Evolutionary conservation across 2,113 vertebrate species (phyloP), one percentile per base, ranked within the genome.

Genomic region (Misgurnus anguillicaudatus): DNA sequence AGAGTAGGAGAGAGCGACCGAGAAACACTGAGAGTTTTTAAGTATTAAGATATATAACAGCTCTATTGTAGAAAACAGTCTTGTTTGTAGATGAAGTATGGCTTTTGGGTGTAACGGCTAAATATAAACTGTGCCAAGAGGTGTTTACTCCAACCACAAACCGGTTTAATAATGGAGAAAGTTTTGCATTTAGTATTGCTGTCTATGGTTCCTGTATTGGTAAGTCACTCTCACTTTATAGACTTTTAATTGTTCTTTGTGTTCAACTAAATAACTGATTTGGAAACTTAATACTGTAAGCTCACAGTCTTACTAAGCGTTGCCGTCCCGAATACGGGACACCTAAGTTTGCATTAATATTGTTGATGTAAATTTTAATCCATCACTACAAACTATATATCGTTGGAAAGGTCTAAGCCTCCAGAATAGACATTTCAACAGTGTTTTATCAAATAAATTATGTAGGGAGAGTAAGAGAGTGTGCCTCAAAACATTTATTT

Each of bases 161-260:
- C 36, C 31, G 48, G n/a, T 9, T 60, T 70, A n/a, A 84, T 60
- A 69, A 84, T 84, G 83, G 51, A 65, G 21, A 3, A 17, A 5
- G 41, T 75, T 71, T 14, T 48, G 9, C n/a, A 66, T 69, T 19
- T 68, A 19, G 66, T 77, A 17, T 66, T 38, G 70, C 61, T 83
- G 39, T 83, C 73, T 57, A 31, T 48, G 36, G 19, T 24, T 75
- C 31, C 19, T 42, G 21, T 57, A 42, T 80, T 6, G 83, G 83
- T 84, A 78, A 84, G 83, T 75, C 19, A 70, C 4, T 53, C 39
- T 75, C 45, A 17, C 4, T 41, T 24, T 74, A 19, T 65, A 62
- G 13, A 66, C 11, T 13, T 51, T 51, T 51, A 62, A 39, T 31
- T 63, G 6, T 79, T 61, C 5, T 53, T 39, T 39, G 0, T 62